Evolutionary conservation across 2,888 invertebrate species (phyloP).

Genomic region (Coelogynopora nodosa): DNA sequence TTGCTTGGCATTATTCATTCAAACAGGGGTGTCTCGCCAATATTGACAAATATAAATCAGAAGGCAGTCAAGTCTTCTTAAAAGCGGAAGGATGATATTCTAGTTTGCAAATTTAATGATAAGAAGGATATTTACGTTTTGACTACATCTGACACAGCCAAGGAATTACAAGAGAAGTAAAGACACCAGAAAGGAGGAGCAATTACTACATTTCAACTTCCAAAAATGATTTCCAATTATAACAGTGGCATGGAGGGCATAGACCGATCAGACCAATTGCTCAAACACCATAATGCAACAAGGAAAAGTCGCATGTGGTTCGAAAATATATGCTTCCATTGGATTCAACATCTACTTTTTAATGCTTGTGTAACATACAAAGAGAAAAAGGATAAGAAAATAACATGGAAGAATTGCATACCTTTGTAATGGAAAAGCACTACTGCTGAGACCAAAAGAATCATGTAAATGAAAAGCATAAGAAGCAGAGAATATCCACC

Average conservation of each 20-base stretch:
- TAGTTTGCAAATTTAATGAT: conserved; percentile 18
- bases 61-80: neutral
- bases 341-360: neutral
- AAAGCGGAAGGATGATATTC: neutral
- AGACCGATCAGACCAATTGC: conserved; percentile 18
- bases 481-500: no score
- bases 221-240: conserved; percentile 2
- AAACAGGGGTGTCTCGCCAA: neutral
- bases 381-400: neutral
- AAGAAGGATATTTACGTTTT: conserved; percentile 13
- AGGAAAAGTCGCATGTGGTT: no score
- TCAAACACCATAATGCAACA: conserved; percentile 3
- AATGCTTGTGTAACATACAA: neutral
- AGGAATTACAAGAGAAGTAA: conserved; percentile 18
- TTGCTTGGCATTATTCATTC: neutral
- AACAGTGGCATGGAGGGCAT: neutral
- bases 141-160: conserved; percentile 17
- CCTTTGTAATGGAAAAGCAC: neutral
- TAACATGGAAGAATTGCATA: neutral
- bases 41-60: neutral
- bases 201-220: conserved; percentile 27
- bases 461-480: no score
- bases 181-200: conserved; percentile 12
- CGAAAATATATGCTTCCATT: neutral
- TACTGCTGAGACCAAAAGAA: neutral